phyloP scores from a whole-genome alignment of 53 echinoderm and acorn worm species.

The Mesocentrotus franciscanus region DNA sequence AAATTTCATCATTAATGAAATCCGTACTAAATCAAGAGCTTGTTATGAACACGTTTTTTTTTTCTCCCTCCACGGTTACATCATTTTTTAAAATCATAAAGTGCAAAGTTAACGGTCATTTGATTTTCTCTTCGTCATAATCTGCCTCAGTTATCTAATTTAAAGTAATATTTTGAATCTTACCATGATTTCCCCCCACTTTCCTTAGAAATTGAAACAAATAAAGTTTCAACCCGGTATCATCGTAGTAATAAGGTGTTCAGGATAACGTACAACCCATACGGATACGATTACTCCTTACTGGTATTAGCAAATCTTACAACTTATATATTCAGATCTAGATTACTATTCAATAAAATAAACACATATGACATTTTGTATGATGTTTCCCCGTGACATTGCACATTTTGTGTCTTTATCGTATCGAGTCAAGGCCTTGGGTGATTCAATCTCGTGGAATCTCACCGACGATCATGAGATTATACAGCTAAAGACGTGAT shows the following conservation, averaged over 20 bases:
- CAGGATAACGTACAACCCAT: not conserved
- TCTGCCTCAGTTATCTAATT: no score
- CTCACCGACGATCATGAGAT: conserved; percentile 44
- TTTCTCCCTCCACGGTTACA: no score
- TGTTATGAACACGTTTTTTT: no score
- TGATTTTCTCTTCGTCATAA: no score
- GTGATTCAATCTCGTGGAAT: conserved; percentile 52
- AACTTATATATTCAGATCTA: not conserved
- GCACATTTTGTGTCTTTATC: conserved; percentile 33
- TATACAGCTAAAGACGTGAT: conserved; percentile 44
- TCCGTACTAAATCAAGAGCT: no score
- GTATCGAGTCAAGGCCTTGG: conserved; percentile 1
- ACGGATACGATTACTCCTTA: not conserved
- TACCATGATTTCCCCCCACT: no score
- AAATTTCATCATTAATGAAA: no score
- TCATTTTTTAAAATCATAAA: no score
- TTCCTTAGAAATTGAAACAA: not conserved
- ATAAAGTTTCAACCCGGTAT: not conserved
- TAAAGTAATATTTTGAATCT: no score
- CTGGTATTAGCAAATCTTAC: not conserved
- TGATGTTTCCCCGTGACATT: conserved; percentile 17
- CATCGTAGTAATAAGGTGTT: no score
- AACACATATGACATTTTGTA: not conserved
- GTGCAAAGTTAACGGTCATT: no score
- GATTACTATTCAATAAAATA: not conserved